Percentiles rank a stretch among this genome's conserved stretches.
Evolutionary conservation across 2,888 invertebrate species (phyloP).

Genomic region (Drosophila sordidapex): DNA sequence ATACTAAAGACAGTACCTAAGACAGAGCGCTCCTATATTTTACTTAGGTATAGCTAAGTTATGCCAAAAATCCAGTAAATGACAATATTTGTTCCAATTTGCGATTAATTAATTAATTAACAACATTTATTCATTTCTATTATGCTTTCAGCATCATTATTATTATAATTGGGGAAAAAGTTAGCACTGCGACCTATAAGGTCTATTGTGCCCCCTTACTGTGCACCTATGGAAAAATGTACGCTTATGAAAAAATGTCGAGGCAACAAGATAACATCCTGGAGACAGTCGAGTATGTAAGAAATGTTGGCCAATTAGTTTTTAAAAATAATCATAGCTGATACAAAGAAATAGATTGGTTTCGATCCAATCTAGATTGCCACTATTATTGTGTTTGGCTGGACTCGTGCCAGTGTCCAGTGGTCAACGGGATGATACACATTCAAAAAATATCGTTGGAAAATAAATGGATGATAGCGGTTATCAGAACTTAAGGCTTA

Average conservation of each 20-base stretch:
- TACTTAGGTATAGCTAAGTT: not conserved
- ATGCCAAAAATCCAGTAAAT: too few relatives aligned
- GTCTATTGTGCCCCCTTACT: too few relatives aligned
- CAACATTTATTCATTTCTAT: not conserved
- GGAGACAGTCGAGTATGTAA: not conserved
- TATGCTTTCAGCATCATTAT: not conserved
- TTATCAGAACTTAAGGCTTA: slow-evolving; percentile 38
- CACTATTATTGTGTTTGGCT: not conserved
- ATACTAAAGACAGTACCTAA: not conserved
- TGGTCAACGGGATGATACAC: slow-evolving; percentile 29
- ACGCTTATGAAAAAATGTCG: not conserved
- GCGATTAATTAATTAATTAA: not conserved
- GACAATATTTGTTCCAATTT: not conserved
- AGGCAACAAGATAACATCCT: not conserved
- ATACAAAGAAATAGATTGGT: not conserved
- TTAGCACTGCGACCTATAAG: too few relatives aligned
- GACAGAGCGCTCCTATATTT: not conserved
- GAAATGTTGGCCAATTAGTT: not conserved
- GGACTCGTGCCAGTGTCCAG: not conserved
- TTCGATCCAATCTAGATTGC: not conserved
- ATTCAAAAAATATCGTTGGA: slow-evolving; percentile 2
- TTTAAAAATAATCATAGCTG: not conserved
- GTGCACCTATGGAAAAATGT: not conserved
- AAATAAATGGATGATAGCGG: slow-evolving; percentile 38
- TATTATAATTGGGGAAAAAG: too few relatives aligned